These are phyloP conservation scores for Macrotis lagotis DNA, from an alignment of 2,113 vertebrate genomes.

Conservation along the genomic window DNA sequence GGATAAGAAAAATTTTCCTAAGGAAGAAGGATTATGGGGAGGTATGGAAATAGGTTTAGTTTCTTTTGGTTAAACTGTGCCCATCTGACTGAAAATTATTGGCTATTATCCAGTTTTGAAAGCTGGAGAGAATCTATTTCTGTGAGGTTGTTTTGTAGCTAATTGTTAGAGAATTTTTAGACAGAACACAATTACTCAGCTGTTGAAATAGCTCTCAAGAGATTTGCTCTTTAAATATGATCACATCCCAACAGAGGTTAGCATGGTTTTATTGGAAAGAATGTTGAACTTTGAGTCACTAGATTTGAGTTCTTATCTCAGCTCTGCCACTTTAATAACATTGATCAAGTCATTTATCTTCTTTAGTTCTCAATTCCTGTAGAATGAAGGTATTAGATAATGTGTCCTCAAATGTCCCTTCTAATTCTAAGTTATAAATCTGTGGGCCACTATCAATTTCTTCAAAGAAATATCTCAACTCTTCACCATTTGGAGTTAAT, in stretches of 20 bases:
- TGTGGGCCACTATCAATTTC: not conserved
- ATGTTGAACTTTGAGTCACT: not conserved
- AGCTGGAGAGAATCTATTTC: slow-evolving; percentile 49
- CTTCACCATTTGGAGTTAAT: not conserved
- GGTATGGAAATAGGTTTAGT: slow-evolving; percentile 19
- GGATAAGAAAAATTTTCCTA: not conserved
- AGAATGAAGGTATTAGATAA: not conserved
- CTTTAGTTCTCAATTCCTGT: not conserved
- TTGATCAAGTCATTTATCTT: not conserved
- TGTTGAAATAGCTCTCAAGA: slow-evolving; percentile 6
- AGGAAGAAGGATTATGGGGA: not conserved
- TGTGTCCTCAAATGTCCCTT: not conserved
- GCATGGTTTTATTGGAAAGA: not conserved
- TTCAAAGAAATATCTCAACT: not conserved
- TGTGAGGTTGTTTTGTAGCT: slow-evolving; percentile 5
- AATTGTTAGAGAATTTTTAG: slow-evolving; percentile 40
- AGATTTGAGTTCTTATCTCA: not conserved
- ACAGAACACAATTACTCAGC: slow-evolving; percentile 33
- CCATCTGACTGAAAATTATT: slow-evolving; percentile 38
- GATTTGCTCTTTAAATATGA: slow-evolving; percentile 16
- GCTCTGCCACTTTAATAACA: not conserved
- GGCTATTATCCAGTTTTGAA: slow-evolving; percentile 53
- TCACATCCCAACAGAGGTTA: not conserved
- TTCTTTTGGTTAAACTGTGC: not conserved
- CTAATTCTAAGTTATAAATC: not conserved